These are phyloP conservation scores for Microtus montanus DNA, from an alignment of 2,113 vertebrate species.

Conservation along the genomic window DNA sequence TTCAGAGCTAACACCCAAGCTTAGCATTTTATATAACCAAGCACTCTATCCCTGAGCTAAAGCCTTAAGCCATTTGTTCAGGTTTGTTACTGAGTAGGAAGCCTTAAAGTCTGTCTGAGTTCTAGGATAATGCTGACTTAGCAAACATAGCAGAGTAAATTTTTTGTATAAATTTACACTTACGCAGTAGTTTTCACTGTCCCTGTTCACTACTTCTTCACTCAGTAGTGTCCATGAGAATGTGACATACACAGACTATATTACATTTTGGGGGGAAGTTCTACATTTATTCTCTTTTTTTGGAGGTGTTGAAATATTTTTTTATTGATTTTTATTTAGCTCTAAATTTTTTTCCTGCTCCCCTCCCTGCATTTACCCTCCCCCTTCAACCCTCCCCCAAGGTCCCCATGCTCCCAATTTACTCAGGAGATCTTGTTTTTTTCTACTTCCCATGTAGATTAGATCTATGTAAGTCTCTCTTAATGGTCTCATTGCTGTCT, in stretches of 20 bases:
- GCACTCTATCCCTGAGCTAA: neutral
- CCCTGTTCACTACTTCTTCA: neutral
- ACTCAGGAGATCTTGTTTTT: no score
- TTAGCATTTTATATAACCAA: neutral
- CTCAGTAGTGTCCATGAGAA: neutral
- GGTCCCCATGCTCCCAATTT: no score
- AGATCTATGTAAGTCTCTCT: no score
- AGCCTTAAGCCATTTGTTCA: neutral
- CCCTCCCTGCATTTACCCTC: no score
- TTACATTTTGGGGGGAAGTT: conserved; percentile 7
- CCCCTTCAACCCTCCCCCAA: no score
- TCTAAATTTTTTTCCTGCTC: no score
- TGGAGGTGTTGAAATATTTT: no score
- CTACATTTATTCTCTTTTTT: neutral
- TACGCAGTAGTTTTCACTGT: neutral
- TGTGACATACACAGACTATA: neutral
- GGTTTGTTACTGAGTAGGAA: neutral
- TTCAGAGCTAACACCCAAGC: neutral
- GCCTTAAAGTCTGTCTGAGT: neutral
- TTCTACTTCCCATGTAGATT: no score
- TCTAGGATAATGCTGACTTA: neutral
- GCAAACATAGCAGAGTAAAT: neutral
- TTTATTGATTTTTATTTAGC: no score
- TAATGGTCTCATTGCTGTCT: no score
- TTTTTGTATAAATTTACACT: no score